Evolutionary conservation across 2,888 invertebrate genomes (phyloP), one percentile per base, ranked within the genome.

Genomic region (Euclidia mi): DNA sequence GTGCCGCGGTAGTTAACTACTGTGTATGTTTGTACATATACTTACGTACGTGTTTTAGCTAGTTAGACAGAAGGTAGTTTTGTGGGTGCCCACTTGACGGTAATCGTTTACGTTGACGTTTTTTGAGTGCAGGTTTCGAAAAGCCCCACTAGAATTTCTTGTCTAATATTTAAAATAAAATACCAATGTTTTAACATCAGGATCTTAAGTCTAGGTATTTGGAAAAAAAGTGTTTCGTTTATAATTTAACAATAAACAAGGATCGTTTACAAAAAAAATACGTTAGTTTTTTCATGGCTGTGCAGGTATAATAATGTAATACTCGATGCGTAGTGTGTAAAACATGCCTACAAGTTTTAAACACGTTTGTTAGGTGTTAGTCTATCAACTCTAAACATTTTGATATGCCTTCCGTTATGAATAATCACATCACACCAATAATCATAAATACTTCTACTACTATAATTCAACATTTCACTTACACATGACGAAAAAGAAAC

Each of bases 21-120:
- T 71, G 69, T 65, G 67, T 67, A 58, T 84, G 81, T 87, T 84
- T 87, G 80, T 73, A 56, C 60, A 74, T 78, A 75, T 78, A 79
- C 85, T 85, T 84, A 80, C 65, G 59, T 63, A 65, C 72, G 66
- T 69, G 71, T 79, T 73, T 68, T 44, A 59, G 46, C 71, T 67
- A 70, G 76, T 70, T 68, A 66, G 64, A 46, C 34, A 20, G 20
- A 25, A 35, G n/a, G 2, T n/a, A 41, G 58, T 62, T 68, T 56
- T 68, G 64, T 68, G 60, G 56, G 47, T 40, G 48, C 7, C 45
- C 20, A 41, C 55, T 56, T 63, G 63, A 56, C 63, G 69, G 63
- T 69, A 62, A 62, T 71, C 61, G 58, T 66, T 71, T 37, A n/a
- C 35, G 42, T 37, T 53, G 53, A 40, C 34, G 11, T 12, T 25